Conservation (phyloP, 2,888 invertebrate species). For the Catotricha subobsoleta region DNA sequence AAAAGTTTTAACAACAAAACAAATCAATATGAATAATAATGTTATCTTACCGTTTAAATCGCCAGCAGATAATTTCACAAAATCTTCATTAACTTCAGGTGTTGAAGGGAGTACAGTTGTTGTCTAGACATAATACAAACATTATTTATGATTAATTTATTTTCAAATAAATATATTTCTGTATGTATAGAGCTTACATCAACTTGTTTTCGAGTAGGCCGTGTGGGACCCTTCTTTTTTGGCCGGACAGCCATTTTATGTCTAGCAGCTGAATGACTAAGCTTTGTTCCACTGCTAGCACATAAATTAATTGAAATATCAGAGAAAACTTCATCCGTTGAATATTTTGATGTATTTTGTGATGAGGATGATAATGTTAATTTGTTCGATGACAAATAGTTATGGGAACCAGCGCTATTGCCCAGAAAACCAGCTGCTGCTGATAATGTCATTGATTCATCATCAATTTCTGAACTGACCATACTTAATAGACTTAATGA, state of each 20-base stretch:
- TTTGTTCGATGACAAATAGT: background rate
- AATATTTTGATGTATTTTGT: background rate
- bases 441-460: constrained; percentile 19
- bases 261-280: constrained; percentile 62
- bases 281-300: constrained; percentile 29
- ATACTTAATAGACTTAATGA: constrained; percentile 48
- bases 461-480: constrained; percentile 60
- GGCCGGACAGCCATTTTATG: constrained; percentile 67
- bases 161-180: constrained; percentile 24
- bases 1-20: constrained; percentile 12
- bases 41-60: background rate
- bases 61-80: constrained; percentile 34
- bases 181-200: background rate
- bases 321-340: constrained; percentile 18
- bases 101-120: constrained; percentile 46
- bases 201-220: constrained; percentile 40
- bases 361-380: background rate
- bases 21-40: background rate
- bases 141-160: background rate
- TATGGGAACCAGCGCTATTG: background rate
- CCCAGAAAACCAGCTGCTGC: background rate
- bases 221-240: constrained; percentile 54
- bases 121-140: constrained; percentile 1
- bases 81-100: constrained; percentile 60
- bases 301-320: constrained; percentile 14